These are phyloP conservation scores for Lepidotrigona ventralis DNA, from an alignment of 1,140 invertebrate genomes.

Conservation along the genomic window DNA sequence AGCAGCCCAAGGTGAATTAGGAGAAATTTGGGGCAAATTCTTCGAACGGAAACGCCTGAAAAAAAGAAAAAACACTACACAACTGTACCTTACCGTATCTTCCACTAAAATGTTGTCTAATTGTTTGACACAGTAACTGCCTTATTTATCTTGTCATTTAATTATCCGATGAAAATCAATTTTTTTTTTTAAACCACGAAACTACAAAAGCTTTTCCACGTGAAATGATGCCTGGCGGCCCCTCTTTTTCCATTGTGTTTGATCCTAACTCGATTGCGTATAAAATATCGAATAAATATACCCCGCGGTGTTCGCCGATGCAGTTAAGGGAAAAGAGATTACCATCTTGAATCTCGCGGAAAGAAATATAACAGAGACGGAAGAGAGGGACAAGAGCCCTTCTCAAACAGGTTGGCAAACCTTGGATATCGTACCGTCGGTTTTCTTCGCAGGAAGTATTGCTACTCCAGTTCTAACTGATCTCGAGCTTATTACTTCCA, in stretches of 20 bases:
- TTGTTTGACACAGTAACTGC: not conserved
- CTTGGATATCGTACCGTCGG: conserved; percentile 39
- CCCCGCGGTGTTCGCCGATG: conserved; percentile 24
- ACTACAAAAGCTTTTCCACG: not conserved
- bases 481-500: conserved; percentile 65
- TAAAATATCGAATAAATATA: conserved; percentile 53
- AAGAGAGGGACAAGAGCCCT: conserved; percentile 23
- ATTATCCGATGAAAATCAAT: conserved; percentile 16
- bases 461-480: conserved; percentile 63
- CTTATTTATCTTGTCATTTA: not conserved
- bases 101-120: conserved; percentile 31
- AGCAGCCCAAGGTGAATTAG: conserved; percentile 44
- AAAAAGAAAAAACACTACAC: conserved; percentile 15
- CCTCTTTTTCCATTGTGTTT: conserved; percentile 8
- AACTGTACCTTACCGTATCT: not conserved
- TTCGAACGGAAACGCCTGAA: conserved; percentile 12
- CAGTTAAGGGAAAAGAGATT: conserved; percentile 54
- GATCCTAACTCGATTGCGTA: conserved; percentile 39
- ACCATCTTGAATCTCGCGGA: conserved; percentile 37
- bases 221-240: not conserved
- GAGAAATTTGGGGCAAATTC: conserved; percentile 31
- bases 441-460: conserved; percentile 65
- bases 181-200: not conserved
- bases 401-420: conserved; percentile 56
- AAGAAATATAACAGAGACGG: conserved; percentile 22